A percentile compares a stretch with the other conserved stretches of the same genome.
phyloP scores from a whole-genome alignment of 2,888 invertebrate species.

The Bombylius major region DNA sequence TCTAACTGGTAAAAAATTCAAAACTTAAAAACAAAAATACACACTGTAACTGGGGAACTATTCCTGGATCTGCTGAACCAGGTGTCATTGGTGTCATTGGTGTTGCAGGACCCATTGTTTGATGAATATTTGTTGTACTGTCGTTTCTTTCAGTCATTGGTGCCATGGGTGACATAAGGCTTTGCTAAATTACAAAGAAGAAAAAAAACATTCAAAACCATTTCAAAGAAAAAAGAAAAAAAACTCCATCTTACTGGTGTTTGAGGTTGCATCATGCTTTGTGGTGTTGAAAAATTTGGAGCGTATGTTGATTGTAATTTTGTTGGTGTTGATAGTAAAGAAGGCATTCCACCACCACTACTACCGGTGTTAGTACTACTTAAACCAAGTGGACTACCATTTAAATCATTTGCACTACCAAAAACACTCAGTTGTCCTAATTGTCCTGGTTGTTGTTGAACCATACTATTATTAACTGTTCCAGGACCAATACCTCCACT shows the following conservation, averaged over 20 bases:
- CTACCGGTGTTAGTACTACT: background rate
- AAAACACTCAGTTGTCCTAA: background rate
- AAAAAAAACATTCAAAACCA: constrained; percentile 1
- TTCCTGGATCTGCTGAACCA: constrained; percentile 83
- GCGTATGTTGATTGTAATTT: constrained; percentile 65
- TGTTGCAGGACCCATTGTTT: constrained; percentile 55
- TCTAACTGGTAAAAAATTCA: background rate
- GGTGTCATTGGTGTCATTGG: constrained; percentile 88
- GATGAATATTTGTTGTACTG: constrained; percentile 32
- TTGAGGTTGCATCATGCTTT: constrained; percentile 79
- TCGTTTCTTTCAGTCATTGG: constrained; percentile 37
- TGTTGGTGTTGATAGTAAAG: constrained; percentile 52
- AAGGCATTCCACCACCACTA: constrained; percentile 43
- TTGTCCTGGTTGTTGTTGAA: background rate
- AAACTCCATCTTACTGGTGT: constrained; percentile 54
- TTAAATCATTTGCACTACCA: background rate
- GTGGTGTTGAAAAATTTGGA: constrained; percentile 63
- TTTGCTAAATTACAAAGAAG: constrained; percentile 47
- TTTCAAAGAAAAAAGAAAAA: background rate
- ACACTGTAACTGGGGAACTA: constrained; percentile 60
- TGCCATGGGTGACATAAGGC: constrained; percentile 73
- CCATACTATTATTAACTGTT: background rate
- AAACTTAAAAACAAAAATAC: background rate
- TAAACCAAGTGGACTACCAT: background rate
- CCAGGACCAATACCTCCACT: constrained; percentile 8